phyloP scores from a whole-genome alignment of 2,113 vertebrate genomes.

The Andinoacara biseriatus region DNA sequence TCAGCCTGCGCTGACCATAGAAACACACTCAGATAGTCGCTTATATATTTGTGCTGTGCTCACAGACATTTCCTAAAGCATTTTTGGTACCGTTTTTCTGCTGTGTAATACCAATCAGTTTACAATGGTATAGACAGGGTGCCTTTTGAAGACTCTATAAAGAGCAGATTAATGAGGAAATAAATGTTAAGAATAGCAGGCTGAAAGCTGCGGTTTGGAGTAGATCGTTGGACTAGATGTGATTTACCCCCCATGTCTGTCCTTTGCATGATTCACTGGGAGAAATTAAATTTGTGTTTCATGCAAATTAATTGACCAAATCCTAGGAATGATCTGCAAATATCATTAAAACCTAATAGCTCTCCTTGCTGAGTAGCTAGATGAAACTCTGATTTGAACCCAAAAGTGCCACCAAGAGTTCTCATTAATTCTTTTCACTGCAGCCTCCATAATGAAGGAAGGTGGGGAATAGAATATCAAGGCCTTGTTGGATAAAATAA shows the following conservation, averaged over 20 bases:
- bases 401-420: constrained; percentile 31
- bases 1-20: constrained; percentile 1
- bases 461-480: constrained; percentile 26
- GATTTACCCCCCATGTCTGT: not conserved
- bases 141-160: not conserved
- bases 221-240: not conserved
- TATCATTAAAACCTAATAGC: constrained; percentile 54
- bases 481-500: not conserved
- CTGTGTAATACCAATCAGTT: too few relatives aligned
- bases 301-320: constrained; percentile 50
- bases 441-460: constrained; percentile 37
- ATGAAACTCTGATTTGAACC: constrained; percentile 40
- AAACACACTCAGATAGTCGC: not conserved
- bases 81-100: not conserved
- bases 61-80: not conserved
- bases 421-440: constrained; percentile 35
- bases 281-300: constrained; percentile 39
- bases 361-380: constrained; percentile 50
- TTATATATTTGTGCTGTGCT: not conserved
- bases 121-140: not conserved
- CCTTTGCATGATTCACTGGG: constrained; percentile 7
- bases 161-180: constrained; percentile 1
- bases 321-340: constrained; percentile 37
- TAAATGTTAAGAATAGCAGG: not conserved
- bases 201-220: not conserved